These are phyloP conservation scores for Amphiprion ocellaris DNA, from an alignment of 2,113 vertebrate species.

Conservation along the genomic window DNA sequence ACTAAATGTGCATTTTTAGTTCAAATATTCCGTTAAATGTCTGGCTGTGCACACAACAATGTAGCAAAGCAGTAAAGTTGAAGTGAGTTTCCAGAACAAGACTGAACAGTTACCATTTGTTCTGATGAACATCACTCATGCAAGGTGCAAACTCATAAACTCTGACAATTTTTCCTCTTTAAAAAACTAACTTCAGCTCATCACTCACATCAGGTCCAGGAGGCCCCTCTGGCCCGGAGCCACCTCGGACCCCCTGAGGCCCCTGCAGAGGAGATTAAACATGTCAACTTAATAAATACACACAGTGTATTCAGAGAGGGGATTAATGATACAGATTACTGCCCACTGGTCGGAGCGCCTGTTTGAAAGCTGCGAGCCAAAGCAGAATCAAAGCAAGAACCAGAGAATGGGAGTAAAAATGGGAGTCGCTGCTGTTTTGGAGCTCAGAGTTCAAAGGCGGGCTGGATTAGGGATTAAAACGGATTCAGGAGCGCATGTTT, in stretches of 20 bases:
- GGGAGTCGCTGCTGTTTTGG: background rate
- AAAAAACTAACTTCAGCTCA: too few species aligned
- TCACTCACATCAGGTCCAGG: conserved; percentile 86
- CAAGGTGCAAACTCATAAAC: background rate
- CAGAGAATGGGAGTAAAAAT: conserved; percentile 14
- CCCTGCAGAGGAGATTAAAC: conserved; percentile 81
- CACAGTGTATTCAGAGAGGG: background rate
- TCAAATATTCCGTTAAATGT: background rate
- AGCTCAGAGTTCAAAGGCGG: conserved; percentile 26
- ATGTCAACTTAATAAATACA: conserved; percentile 13
- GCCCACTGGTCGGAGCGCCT: background rate
- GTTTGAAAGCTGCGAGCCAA: conserved; percentile 9
- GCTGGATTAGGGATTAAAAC: conserved; percentile 44
- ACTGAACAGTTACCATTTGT: background rate
- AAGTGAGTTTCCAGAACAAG: background rate
- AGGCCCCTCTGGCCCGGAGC: conserved; percentile 82
- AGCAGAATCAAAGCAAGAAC: conserved; percentile 33
- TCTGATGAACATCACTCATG: background rate
- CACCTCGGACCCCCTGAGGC: conserved; percentile 82
- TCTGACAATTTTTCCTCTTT: too few species aligned
- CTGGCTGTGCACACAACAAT: too few species aligned
- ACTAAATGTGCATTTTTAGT: too few species aligned
- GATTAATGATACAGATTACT: conserved; percentile 17
- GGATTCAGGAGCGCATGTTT: conserved; percentile 12
- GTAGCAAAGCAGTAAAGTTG: background rate